phyloP scores from a whole-genome alignment of 1,140 invertebrate species.

The Elysia chlorotica region DNA sequence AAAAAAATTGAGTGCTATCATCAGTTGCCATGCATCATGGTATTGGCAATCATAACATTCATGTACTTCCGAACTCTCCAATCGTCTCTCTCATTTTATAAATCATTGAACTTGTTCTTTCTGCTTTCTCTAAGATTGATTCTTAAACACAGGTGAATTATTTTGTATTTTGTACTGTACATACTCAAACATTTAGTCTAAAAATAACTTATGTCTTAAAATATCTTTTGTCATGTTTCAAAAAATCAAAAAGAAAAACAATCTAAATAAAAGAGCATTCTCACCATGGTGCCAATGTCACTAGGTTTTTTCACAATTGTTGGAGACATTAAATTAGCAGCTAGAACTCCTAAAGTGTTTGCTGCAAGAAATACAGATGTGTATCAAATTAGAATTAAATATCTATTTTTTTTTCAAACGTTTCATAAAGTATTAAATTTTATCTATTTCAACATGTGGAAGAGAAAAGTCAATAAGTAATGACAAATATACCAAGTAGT shows the following conservation, averaged over 20 bases:
- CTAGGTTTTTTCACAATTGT: constrained; percentile 34
- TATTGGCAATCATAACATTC: no score
- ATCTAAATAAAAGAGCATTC: constrained; percentile 18
- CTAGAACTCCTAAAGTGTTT: constrained; percentile 58
- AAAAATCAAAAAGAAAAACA: no score
- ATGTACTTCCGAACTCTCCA: no score
- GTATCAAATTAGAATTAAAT: no score
- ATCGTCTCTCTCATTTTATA: no score
- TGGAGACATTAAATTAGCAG: constrained; percentile 55
- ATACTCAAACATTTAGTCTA: background rate
- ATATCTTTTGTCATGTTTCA: background rate
- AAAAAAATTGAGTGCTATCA: no score
- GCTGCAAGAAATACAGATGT: constrained; percentile 40
- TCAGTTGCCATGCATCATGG: no score
- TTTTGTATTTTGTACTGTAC: background rate
- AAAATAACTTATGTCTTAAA: background rate
- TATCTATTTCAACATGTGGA: no score
- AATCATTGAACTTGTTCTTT: background rate
- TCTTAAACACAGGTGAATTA: background rate
- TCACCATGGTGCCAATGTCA: constrained; percentile 45
- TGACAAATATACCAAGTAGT: no score
- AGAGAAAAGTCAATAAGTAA: no score
- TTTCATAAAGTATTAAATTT: no score
- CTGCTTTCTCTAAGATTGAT: background rate
- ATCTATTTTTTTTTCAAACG: no score